Conservation (phyloP, 2,888 invertebrate species). For the Eristalinus aeneus region DNA sequence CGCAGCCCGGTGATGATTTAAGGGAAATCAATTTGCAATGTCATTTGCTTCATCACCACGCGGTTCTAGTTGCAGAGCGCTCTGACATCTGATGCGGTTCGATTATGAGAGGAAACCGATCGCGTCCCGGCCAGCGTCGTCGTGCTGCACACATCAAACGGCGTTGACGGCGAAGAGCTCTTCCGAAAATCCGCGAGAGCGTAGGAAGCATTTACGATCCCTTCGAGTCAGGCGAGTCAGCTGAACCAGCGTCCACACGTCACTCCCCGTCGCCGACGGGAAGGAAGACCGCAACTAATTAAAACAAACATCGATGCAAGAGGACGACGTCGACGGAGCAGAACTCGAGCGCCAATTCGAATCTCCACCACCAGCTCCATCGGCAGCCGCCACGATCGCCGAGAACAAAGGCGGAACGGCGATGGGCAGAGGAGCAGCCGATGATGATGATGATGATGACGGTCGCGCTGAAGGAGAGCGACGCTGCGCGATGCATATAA, state of each 20-base stretch:
- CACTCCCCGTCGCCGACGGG: constrained; percentile 14
- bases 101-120: constrained; percentile 12
- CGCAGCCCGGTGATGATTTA: constrained; percentile 28
- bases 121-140: constrained; percentile 19
- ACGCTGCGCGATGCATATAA: constrained; percentile 57
- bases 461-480: background rate
- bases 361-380: background rate
- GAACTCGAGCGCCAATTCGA: constrained; percentile 52
- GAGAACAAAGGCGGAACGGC: constrained; percentile 47
- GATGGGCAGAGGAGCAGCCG: constrained; percentile 6
- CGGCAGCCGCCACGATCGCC: constrained; percentile 7
- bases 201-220: constrained; percentile 65
- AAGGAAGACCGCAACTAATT: constrained; percentile 65
- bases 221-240: no score
- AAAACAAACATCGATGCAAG: constrained; percentile 62
- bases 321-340: background rate
- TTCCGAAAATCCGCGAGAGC: constrained; percentile 57
- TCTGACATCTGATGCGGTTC: constrained; percentile 59
- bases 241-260: constrained; percentile 61
- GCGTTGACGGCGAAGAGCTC: constrained; percentile 16
- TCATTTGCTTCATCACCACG: constrained; percentile 63
- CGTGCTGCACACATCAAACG: constrained; percentile 54
- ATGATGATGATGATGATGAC: background rate
- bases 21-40: constrained; percentile 68
- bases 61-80: constrained; percentile 41